These are phyloP conservation scores for Apolygus lucorum DNA, from an alignment of 1,140 invertebrate genomes.

Conservation along the genomic window DNA sequence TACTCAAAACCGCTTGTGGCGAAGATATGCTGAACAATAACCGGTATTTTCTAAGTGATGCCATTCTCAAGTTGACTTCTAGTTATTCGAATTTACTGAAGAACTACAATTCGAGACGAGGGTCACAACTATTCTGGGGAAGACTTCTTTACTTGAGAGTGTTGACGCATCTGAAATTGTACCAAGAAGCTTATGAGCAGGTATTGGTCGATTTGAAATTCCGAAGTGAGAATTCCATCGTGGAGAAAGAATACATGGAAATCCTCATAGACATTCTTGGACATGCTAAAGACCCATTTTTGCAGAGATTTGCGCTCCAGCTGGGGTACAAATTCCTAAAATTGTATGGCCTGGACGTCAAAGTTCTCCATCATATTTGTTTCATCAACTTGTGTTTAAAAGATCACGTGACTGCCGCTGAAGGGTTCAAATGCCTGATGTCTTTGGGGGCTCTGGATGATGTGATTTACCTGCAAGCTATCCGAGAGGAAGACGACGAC, in stretches of 20 bases:
- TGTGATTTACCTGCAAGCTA: not conserved
- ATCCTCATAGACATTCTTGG: constrained; percentile 2
- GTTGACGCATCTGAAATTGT: constrained; percentile 2
- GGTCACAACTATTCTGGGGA: not conserved
- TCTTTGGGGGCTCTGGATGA: not conserved
- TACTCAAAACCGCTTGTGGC: not conserved
- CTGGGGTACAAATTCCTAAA: not conserved
- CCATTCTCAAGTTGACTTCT: not conserved
- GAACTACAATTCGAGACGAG: not conserved
- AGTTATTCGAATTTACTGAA: not conserved
- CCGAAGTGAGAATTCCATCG: not conserved
- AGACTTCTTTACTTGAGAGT: not conserved
- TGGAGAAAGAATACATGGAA: constrained; percentile 1
- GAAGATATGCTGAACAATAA: not conserved
- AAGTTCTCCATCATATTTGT: not conserved
- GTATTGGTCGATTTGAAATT: constrained; percentile 2
- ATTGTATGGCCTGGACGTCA: not conserved
- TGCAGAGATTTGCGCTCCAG: not conserved
- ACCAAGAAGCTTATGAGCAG: not conserved
- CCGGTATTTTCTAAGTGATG: not conserved
- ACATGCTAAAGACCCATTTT: not conserved
- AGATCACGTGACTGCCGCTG: not conserved
- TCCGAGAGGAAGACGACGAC: not conserved
- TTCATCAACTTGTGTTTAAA: not conserved
- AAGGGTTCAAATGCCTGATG: not conserved